Evolutionary conservation across 2,797 vertebrate species (phyloP), one percentile per base, ranked within the genome.

Genomic region (Rhynchonycteris naso): DNA sequence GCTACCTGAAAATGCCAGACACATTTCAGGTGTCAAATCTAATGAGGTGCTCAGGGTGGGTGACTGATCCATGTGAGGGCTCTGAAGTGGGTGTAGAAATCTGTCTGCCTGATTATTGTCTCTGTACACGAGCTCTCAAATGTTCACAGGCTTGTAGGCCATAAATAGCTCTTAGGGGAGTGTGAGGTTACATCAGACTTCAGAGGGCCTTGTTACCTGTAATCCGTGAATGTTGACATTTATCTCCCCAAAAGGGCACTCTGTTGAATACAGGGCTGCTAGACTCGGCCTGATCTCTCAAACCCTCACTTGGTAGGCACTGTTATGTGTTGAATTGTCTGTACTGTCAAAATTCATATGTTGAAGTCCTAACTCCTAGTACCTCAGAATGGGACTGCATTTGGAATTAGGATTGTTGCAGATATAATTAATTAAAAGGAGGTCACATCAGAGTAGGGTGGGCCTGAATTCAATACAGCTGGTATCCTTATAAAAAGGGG

Each of bases 71-170:
- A 0, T 8, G 69, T 56, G 92, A 81, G 43, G 0, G n/a, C 47
- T 85, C 30, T 2, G 0, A 69, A 78, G 84, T 47, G 97, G 94
- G 88, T 68, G 88, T 54, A 43, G 95, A 96, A 97, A 93, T 66
- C 92, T 90, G 63, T 52, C 90, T 95, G 94, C 90, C 74, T 94
- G 85, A 86, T 63, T 91, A 93, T 96, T 93, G 95, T 86, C 66
- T 50, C 89, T 66, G 74, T 88, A 91, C 43, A 74, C 24, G 33
- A 82, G 90, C 65, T 74, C 35, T 80, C 92, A 71, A 24, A 59
- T 69, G 91, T 28, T 96, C 95, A 75, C 90, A 97, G 96, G 93
- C 0, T 3, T 68, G 90, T 21, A 91, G 56, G 76, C 71, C 71
- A 86, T 3, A 96, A 81, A 96, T 94, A 97, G 90, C 43, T 86